Base-by-base conservation (phyloP, 2,888 invertebrate genomes). In the Clunio marinus region DNA sequence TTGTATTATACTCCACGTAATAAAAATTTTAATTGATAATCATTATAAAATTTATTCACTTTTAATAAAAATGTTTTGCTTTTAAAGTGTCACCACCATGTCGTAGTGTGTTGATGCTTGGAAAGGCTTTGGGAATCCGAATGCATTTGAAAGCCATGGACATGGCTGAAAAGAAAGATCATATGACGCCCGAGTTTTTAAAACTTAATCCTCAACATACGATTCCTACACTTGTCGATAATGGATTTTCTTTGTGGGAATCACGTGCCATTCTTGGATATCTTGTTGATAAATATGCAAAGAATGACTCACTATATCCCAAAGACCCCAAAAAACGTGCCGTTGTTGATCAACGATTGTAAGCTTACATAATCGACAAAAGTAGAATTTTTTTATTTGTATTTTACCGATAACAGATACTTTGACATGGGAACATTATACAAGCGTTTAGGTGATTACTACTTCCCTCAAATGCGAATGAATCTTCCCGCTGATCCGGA, bases 401-500 rank as follows among this genome's bases (percentile, higher is more conserved):
- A n/a, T n/a, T n/a, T n/a, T n/a, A n/a, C n/a, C n/a, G n/a, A n/a
- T n/a, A n/a, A n/a, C n/a, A n/a, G n/a, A n/a, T 87, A 86, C 77
- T 90, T 89, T 76, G 89, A 90, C 74, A 81, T 86, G 71, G 87
- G 86, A 17, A 86, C 84, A 0, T 78, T 91, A 1, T 88, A 85
- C 77, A 79, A 81, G 68, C 80, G 84, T 72, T 84, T 88, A 72
- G 78, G 80, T 0, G 86, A 86, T 63, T 86, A 85, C 73, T 86
- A 86, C 74, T 81, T 83, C 73, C 83, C 84, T 45, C 80, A 83
- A 73, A 72, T 83, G 17, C 82, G 84, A 72, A 81, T 77, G 0
- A 81, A 81, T 32, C 81, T 80, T 15, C 80, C 83, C 17, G 80
- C 79, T 4, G 86, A 87, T 73, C 81, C 82, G 67, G 83, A 82